Percentiles rank a stretch among this genome's conserved stretches.
Evolutionary conservation across 2,888 invertebrate species (phyloP).

Genomic region (Sminthurinus aureus): DNA sequence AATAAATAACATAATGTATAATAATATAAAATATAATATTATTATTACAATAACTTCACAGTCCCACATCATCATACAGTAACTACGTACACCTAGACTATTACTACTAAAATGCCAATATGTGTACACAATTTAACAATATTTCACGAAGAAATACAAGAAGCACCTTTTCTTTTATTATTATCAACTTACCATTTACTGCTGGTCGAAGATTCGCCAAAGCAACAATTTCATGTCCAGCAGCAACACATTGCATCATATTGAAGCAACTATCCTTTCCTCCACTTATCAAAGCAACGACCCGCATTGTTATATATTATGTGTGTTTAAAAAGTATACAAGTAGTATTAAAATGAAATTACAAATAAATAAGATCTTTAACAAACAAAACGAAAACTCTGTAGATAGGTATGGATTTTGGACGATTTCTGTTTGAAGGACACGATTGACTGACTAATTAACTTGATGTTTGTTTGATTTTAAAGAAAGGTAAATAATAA

Average conservation of each 20-base stretch:
- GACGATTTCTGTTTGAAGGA: too few relatives aligned
- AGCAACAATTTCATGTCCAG: constrained; percentile 94
- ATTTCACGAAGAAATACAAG: too few relatives aligned
- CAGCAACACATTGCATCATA: constrained; percentile 96
- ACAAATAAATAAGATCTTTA: neutral
- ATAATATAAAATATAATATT: neutral
- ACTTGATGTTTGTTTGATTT: too few relatives aligned
- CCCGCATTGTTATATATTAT: constrained; percentile 72
- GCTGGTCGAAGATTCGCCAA: constrained; percentile 93
- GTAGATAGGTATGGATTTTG: neutral
- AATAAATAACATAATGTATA: constrained; percentile 43
- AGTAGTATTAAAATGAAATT: neutral
- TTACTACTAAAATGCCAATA: too few relatives aligned
- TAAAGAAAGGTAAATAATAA: too few relatives aligned
- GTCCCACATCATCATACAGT: too few relatives aligned
- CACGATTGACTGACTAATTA: too few relatives aligned
- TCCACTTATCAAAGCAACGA: constrained; percentile 91
- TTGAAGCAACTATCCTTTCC: constrained; percentile 99
- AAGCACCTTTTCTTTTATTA: too few relatives aligned
- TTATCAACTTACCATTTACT: constrained; percentile 71
- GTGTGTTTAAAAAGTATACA: neutral
- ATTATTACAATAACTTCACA: too few relatives aligned
- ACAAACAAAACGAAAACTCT: neutral
- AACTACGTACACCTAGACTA: too few relatives aligned
- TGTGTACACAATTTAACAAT: too few relatives aligned